These are phyloP conservation scores for Lampris incognitus DNA, from an alignment of 2,113 vertebrate genomes.

Conservation along the genomic window DNA sequence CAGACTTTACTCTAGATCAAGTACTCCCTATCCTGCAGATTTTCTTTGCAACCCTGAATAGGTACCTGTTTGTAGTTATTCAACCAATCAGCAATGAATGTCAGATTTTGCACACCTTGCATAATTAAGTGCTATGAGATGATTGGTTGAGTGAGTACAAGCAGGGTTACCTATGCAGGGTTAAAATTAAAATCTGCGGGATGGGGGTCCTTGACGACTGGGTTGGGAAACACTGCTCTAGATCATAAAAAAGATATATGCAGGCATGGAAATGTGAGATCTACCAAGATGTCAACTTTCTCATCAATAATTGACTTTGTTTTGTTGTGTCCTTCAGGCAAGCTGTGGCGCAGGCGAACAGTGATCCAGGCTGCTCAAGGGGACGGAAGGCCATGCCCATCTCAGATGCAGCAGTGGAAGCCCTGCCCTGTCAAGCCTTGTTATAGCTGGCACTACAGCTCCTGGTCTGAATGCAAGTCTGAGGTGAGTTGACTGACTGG, in stretches of 20 bases:
- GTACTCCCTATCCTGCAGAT: too few relatives aligned
- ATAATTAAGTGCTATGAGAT: too few relatives aligned
- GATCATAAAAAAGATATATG: not conserved
- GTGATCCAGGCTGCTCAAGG: constrained; percentile 94
- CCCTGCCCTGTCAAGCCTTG: constrained; percentile 95
- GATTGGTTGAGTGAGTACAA: too few relatives aligned
- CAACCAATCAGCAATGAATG: too few relatives aligned
- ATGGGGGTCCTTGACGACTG: too few relatives aligned
- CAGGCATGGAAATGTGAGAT: not conserved
- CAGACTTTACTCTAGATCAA: too few relatives aligned
- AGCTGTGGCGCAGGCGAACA: constrained; percentile 88
- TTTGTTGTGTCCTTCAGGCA: constrained; percentile 79
- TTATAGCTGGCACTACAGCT: constrained; percentile 91
- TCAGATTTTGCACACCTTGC: too few relatives aligned
- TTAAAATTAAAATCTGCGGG: too few relatives aligned
- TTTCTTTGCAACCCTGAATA: too few relatives aligned
- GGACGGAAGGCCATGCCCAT: constrained; percentile 92
- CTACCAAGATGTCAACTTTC: constrained; percentile 1
- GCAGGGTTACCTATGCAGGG: too few relatives aligned
- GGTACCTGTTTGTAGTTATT: too few relatives aligned
- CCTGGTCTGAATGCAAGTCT: constrained; percentile 92
- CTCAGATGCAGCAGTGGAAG: constrained; percentile 94
- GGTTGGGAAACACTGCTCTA: too few relatives aligned
- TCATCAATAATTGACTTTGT: not conserved
- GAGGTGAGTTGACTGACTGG: constrained; percentile 81